phyloP scores from a whole-genome alignment of 2,888 invertebrate species.

The Cataglyphis altisquamis region DNA sequence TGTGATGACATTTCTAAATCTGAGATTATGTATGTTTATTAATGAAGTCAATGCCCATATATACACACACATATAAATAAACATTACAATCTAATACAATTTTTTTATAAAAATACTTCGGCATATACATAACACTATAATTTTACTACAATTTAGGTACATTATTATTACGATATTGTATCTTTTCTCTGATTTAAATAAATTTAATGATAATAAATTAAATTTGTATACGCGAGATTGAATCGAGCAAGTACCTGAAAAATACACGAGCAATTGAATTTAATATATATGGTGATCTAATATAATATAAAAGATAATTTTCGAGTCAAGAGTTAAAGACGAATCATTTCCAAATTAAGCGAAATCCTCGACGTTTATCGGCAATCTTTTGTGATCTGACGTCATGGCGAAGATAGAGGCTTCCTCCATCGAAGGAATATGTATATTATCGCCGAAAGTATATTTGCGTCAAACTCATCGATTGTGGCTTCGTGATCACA shows the following conservation, averaged over 20 bases:
- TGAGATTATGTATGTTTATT: neutral
- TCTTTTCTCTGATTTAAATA: neutral
- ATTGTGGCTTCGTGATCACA: neutral
- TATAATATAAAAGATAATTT: neutral
- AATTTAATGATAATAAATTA: neutral
- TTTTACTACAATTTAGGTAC: neutral
- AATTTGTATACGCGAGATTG: neutral
- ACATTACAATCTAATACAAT: neutral
- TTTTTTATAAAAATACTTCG: neutral
- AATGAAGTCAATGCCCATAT: neutral
- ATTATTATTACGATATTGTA: neutral
- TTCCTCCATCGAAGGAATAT: neutral
- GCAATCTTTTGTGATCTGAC: slow-evolving; percentile 1
- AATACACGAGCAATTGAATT: neutral
- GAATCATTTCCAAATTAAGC: slow-evolving; percentile 13
- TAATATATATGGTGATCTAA: neutral
- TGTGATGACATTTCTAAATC: neutral
- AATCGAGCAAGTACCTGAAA: neutral
- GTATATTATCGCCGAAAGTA: neutral
- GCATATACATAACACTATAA: neutral
- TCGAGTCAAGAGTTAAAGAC: neutral
- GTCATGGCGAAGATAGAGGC: slow-evolving; percentile 19
- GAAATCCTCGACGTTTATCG: neutral
- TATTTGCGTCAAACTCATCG: neutral
- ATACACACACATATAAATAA: no score